These are phyloP conservation scores for Sialis fuliginosa DNA, from an alignment of 2,888 invertebrate genomes.

Conservation along the genomic window DNA sequence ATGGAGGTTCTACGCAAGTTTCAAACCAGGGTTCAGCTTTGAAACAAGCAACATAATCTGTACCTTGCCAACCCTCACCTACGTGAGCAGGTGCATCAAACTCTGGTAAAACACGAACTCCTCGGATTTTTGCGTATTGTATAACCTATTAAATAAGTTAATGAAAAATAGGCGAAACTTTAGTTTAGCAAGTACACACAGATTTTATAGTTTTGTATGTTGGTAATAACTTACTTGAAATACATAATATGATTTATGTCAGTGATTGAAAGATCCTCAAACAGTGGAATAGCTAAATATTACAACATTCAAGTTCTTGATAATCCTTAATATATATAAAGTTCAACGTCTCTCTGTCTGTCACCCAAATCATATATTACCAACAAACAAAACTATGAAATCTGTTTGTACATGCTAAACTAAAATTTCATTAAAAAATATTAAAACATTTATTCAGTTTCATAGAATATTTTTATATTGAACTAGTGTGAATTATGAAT, in stretches of 20 bases:
- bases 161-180: no score
- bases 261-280: no score
- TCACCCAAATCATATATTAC: no score
- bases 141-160: conserved; percentile 25
- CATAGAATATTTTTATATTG: neutral
- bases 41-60: conserved; percentile 45
- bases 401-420: neutral
- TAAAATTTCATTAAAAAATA: neutral
- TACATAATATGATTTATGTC: no score
- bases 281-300: no score
- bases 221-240: no score
- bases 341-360: no score
- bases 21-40: conserved; percentile 56
- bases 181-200: no score
- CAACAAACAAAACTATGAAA: no score
- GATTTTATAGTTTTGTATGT: no score
- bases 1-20: conserved; percentile 69
- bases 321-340: no score
- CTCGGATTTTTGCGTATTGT: conserved; percentile 50
- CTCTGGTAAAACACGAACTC: conserved; percentile 78
- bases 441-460: neutral
- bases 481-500: neutral
- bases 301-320: no score
- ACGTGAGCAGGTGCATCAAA: conserved; percentile 85
- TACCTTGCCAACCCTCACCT: conserved; percentile 70